Conservation (phyloP, 2,113 vertebrate species). For the Cromileptes altivelis region DNA sequence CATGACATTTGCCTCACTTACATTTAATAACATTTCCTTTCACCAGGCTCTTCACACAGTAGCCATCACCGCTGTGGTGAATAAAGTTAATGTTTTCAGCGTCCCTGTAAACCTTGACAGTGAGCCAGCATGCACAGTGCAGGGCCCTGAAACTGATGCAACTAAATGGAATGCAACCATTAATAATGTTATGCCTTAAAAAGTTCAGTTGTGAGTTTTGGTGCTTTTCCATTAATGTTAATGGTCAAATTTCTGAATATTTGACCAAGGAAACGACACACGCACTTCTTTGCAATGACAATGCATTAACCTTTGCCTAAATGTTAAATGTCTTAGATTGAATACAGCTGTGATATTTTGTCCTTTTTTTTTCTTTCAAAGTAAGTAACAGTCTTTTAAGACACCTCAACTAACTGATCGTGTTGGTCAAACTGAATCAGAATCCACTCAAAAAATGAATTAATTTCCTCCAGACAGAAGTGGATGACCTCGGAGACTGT, state of each 20-base stretch:
- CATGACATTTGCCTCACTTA: neutral
- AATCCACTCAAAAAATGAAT: neutral
- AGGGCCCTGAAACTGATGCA: neutral
- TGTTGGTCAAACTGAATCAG: neutral
- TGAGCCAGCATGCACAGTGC: too few relatives aligned
- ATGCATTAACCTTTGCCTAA: neutral
- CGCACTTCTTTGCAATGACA: neutral
- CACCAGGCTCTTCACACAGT: neutral
- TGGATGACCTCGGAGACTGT: neutral
- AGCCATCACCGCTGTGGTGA: neutral
- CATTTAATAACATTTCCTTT: neutral
- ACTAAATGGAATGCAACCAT: neutral
- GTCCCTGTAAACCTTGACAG: too few relatives aligned
- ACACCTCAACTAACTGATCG: too few relatives aligned
- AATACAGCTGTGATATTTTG: neutral
- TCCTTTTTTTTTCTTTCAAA: neutral
- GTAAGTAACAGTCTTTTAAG: neutral
- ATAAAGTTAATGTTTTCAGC: too few relatives aligned
- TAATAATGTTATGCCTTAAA: neutral
- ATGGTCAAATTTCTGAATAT: neutral
- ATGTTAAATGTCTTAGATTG: neutral
- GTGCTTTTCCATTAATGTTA: neutral
- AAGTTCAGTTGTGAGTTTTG: neutral
- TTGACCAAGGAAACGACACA: neutral
- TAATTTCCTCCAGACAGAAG: too few relatives aligned